Evolutionary conservation across 1,140 invertebrate species (phyloP), one percentile per base, ranked within the genome.

Genomic region (Arctopsyche grandis): DNA sequence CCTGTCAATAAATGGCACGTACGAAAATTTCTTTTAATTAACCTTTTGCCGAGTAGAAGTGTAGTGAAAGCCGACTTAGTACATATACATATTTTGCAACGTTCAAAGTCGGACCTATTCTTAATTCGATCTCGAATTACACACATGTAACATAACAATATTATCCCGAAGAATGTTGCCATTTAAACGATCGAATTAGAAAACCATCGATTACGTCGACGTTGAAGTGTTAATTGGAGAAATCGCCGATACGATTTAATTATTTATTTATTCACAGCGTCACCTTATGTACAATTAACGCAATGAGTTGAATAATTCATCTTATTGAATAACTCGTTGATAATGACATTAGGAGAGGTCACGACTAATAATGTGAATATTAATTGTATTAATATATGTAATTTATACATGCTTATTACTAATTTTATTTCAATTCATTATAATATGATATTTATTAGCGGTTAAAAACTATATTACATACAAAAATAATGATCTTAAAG

Each of bases 341-440:
- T 60, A 60, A 19, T 60, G 56, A 60, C 56, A 60, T 60, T 21
- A 19, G 56, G 9, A 19, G 56, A 60, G 56, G 16, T 60, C 56
- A 16, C n/a, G n/a, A n/a, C n/a, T n/a, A n/a, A n/a, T n/a, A n/a
- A n/a, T n/a, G n/a, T n/a, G n/a, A n/a, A n/a, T n/a, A n/a, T n/a
- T n/a, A n/a, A n/a, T n/a, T n/a, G n/a, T n/a, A n/a, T n/a, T n/a
- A n/a, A n/a, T n/a, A n/a, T n/a, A n/a, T n/a, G n/a, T n/a, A n/a
- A n/a, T n/a, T n/a, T n/a, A n/a, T n/a, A n/a, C n/a, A n/a, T n/a
- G n/a, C n/a, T n/a, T n/a, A n/a, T n/a, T n/a, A n/a, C n/a, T n/a
- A n/a, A n/a, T n/a, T n/a, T n/a, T n/a, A n/a, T n/a, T n/a, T n/a
- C n/a, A n/a, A n/a, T n/a, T n/a, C n/a, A n/a, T n/a, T n/a, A n/a